These are phyloP conservation scores for Cheirogaleus major DNA, from an alignment of 2,797 vertebrate genomes.

Conservation along the genomic window DNA sequence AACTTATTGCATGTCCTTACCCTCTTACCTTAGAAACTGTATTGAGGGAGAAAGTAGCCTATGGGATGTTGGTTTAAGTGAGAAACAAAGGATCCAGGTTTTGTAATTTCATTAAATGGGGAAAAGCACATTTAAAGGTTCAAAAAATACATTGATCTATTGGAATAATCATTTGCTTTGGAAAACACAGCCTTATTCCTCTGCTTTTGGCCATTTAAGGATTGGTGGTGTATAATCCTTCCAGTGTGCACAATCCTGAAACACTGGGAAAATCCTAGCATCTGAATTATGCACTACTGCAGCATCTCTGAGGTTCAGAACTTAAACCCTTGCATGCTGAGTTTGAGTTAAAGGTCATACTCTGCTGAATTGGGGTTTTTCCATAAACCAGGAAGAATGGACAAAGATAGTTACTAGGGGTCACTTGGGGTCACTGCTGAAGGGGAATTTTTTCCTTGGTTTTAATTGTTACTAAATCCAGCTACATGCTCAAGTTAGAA, in stretches of 20 bases:
- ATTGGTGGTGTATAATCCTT: background rate
- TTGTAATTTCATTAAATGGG: conserved; percentile 18
- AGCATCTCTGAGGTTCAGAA: background rate
- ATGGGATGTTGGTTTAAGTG: background rate
- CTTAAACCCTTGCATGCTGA: background rate
- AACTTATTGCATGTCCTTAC: background rate
- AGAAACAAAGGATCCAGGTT: background rate
- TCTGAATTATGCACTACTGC: background rate
- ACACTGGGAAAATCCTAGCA: background rate
- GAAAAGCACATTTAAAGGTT: background rate
- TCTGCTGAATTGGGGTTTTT: background rate
- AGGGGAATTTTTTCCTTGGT: background rate
- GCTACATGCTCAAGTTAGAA: background rate
- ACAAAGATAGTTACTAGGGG: background rate
- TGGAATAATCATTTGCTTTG: background rate
- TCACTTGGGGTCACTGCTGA: background rate
- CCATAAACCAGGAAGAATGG: background rate
- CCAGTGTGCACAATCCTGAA: background rate
- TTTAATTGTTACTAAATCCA: conserved; percentile 38
- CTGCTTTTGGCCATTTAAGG: background rate
- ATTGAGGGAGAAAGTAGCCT: background rate
- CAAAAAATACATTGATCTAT: background rate
- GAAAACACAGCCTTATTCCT: background rate
- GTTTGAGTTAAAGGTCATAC: background rate
- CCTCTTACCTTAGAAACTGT: background rate